Evolutionary conservation across 2,113 vertebrate genomes (phyloP), one percentile per base, ranked within the genome.

Genomic region (Tiliqua scincoides): DNA sequence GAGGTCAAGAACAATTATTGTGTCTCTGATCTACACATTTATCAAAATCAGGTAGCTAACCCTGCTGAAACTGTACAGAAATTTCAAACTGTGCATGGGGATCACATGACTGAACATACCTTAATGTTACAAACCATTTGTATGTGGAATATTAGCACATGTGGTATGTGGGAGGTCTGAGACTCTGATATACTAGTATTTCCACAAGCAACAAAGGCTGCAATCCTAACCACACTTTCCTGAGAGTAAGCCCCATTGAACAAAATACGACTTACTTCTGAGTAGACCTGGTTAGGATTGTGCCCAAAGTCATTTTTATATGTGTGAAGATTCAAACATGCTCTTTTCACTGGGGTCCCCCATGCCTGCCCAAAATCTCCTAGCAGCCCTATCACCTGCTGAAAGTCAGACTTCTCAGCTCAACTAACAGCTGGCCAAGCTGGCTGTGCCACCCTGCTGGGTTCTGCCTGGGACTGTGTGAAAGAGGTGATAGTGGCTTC

Each of bases 161-260:
- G 8, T 48, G 5, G 11, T 3, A 78, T 3, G 11, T 61, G 37
- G 8, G 3, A 12, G 25, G 3, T 73, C 71, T 57, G 37, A 78
- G 54, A 11, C n/a, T 21, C 32, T 78, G 32, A 61, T 61, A 23
- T 37, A 30, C 10, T 77, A 18, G 30, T 21, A 5, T 57, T 35
- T n/a, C 62, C 67, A 43, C 4, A 0, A 0, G 0, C 80, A 77
- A n/a, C 0, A 23, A 2, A n/a, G n/a, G n/a, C n/a, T n/a, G n/a
- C n/a, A n/a, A n/a, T n/a, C n/a, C n/a, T n/a, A n/a, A n/a, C n/a
- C n/a, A n/a, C n/a, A n/a, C n/a, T n/a, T n/a, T n/a, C n/a, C n/a
- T n/a, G n/a, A n/a, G n/a, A n/a, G n/a, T n/a, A n/a, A n/a, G n/a
- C n/a, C n/a, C n/a, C n/a, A n/a, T n/a, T n/a, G n/a, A n/a, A n/a